Evolutionary conservation across 2,113 vertebrate species (phyloP), one percentile per base, ranked within the genome.

Genomic region (Physeter macrocephalus): DNA sequence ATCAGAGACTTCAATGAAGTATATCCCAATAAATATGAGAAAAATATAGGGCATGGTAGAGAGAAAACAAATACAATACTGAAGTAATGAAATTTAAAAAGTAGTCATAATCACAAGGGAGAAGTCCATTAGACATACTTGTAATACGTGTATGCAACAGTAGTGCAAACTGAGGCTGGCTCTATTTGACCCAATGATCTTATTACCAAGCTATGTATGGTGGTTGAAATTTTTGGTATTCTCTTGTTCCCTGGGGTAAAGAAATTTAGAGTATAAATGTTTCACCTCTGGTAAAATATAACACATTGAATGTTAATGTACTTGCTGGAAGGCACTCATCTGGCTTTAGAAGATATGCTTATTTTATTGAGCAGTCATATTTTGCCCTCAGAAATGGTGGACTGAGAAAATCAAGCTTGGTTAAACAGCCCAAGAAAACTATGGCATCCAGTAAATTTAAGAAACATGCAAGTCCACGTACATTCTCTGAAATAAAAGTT

Each of bases 201-300:
- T 85, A 67, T 77, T 88, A 89, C 62, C 46, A 96, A 92, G 43
- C 14, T 90, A 69, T 52, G 41, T 78, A 8, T 64, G 29, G 61
- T 94, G 27, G 67, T 49, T 95, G 59, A 97, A 18, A 77, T 61
- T 88, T 71, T 90, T 62, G 41, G 13, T n/a, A 71, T 86, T 94
- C n/a, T 95, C 77, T 95, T 91, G 31, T 81, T 84, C 49, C 27
- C 67, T 67, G n/a, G n/a, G 29, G 20, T 90, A 93, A 87, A 92
- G 87, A 21, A 66, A 6, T 83, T 91, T 77, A 92, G 36, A 80
- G 59, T 75, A 84, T 81, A 86, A 95, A 75, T 81, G n/a, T 92
- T 95, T 96, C 59, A 75, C 88, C 64, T 96, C 92, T 91, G 59
- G 75, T 85, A 94, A 96, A 95, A 94, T 95, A 93, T 31, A 88